phyloP scores from a whole-genome alignment of 2,797 vertebrate genomes.

The Syndactyla subalaris region DNA sequence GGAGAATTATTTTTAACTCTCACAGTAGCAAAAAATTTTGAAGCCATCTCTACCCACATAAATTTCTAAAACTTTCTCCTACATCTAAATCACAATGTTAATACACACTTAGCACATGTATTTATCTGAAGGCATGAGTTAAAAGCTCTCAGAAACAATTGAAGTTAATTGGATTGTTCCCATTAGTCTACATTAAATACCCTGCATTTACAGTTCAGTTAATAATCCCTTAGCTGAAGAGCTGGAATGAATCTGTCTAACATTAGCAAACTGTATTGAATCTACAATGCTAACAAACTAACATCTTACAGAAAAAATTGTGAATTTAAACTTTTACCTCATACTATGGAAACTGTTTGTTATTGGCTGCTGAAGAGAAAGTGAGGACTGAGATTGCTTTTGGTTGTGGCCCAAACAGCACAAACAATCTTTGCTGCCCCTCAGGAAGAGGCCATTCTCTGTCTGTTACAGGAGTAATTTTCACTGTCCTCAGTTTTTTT shows the following conservation, averaged over 20 bases:
- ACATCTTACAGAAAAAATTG: not conserved
- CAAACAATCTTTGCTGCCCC: not conserved
- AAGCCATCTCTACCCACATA: not conserved
- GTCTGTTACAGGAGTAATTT: not conserved
- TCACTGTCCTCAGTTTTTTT: not conserved
- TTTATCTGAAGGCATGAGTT: not conserved
- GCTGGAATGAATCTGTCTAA: not conserved
- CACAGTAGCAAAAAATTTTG: not conserved
- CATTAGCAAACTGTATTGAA: not conserved
- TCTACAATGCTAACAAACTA: not conserved
- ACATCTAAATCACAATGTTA: not conserved
- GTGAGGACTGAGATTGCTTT: not conserved
- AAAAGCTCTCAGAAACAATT: slow-evolving; percentile 5
- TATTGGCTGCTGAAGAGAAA: not conserved
- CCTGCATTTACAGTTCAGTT: not conserved
- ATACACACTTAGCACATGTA: not conserved
- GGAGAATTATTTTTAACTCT: not conserved
- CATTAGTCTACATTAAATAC: not conserved
- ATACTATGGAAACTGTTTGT: not conserved
- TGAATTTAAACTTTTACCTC: not conserved
- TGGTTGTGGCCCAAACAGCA: not conserved
- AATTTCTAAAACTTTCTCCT: not conserved
- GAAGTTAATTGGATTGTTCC: slow-evolving; percentile 24
- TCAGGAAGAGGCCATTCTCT: not conserved
- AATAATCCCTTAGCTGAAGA: not conserved